These are phyloP conservation scores for Channa argus DNA, from an alignment of 2,113 vertebrate genomes.

Conservation along the genomic window DNA sequence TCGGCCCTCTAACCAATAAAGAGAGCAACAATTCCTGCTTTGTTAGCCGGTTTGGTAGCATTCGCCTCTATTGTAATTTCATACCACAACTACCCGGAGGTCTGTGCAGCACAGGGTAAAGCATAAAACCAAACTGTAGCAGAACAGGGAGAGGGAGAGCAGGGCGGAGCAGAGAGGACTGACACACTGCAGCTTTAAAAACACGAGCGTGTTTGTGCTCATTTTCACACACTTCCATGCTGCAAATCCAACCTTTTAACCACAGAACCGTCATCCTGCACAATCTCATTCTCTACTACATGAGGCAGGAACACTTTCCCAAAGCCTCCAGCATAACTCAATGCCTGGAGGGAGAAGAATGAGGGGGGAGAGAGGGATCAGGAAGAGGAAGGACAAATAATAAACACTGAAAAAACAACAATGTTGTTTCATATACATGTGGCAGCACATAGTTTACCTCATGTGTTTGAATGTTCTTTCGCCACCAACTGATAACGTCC, in stretches of 20 bases:
- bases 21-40: no score
- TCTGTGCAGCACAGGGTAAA: no score
- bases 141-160: no score
- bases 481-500: not conserved
- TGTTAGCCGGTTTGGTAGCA: no score
- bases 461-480: not conserved
- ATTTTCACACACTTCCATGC: constrained; percentile 70
- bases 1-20: no score
- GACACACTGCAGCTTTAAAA: constrained; percentile 19
- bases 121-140: no score
- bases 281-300: constrained; percentile 90
- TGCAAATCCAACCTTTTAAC: constrained; percentile 91
- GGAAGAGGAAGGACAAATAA: not conserved
- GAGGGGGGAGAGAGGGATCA: constrained; percentile 21
- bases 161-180: no score
- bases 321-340: constrained; percentile 90
- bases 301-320: constrained; percentile 85
- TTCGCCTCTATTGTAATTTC: no score
- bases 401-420: not conserved
- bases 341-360: constrained; percentile 83
- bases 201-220: not conserved
- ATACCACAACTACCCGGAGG: no score
- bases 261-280: constrained; percentile 92
- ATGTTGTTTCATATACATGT: no score
- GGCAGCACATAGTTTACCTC: no score